Evolutionary conservation across 2,888 invertebrate species (phyloP).

Genomic region (Julus scandinavius): DNA sequence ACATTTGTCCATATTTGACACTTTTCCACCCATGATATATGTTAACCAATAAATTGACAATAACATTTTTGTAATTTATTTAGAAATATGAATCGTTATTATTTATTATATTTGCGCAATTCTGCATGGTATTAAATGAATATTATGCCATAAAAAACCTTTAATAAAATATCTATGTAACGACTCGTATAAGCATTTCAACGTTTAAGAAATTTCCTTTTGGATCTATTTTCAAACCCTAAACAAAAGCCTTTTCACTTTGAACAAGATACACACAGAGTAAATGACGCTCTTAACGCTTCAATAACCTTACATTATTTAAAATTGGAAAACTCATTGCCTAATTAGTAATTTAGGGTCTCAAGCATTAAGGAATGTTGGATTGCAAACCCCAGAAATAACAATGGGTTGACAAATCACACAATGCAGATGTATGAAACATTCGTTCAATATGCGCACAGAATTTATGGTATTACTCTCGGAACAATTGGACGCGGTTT

Average conservation of each 20-base stretch:
- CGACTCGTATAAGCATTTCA: background rate
- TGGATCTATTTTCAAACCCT: background rate
- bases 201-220: background rate
- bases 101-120: no score
- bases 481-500: constrained; percentile 23
- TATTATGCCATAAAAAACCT: background rate
- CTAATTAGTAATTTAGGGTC: background rate
- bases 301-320: constrained; percentile 8
- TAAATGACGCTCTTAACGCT: background rate
- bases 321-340: background rate
- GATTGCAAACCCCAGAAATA: background rate
- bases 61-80: no score
- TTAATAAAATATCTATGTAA: background rate
- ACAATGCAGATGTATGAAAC: constrained; percentile 29
- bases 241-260: background rate
- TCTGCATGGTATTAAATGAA: no score
- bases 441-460: constrained; percentile 3
- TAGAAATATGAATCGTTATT: no score
- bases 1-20: no score
- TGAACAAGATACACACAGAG: background rate
- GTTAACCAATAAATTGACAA: no score
- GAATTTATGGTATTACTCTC: background rate
- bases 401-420: background rate
- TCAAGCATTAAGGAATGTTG: background rate
- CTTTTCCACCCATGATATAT: no score